Evolutionary conservation across 2,113 vertebrate species (phyloP).

Genomic region (Epinephelus cyanopodus): DNA sequence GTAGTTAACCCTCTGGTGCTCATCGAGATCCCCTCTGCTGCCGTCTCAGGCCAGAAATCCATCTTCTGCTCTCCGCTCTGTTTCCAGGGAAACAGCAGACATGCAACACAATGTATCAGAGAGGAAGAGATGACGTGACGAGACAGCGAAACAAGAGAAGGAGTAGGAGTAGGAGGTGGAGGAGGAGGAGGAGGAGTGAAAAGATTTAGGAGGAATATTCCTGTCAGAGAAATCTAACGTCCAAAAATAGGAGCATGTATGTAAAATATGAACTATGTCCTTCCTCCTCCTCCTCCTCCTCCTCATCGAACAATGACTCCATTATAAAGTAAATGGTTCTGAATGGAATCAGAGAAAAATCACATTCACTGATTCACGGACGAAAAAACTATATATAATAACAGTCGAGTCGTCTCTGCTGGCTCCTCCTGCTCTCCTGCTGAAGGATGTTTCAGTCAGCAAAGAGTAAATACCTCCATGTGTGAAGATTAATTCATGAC

Average conservation of each 20-base stretch:
- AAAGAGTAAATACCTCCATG: too few species aligned
- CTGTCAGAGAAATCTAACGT: slow-evolving; percentile 25
- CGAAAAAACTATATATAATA: too few species aligned
- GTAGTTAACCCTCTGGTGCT: not conserved
- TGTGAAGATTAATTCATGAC: too few species aligned
- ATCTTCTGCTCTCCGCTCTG: slow-evolving; percentile 47
- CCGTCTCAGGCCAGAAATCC: slow-evolving; percentile 36
- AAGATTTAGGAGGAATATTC: slow-evolving; percentile 26
- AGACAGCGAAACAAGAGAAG: slow-evolving; percentile 38
- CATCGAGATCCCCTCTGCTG: slow-evolving; percentile 6
- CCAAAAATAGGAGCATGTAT: slow-evolving; percentile 39
- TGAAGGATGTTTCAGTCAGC: too few species aligned
- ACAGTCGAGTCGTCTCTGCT: too few species aligned
- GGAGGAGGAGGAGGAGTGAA: not conserved
- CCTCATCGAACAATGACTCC: not conserved
- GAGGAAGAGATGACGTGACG: slow-evolving; percentile 32
- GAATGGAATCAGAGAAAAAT: not conserved
- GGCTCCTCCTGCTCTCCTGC: too few species aligned
- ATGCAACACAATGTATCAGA: slow-evolving; percentile 44
- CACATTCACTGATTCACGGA: not conserved
- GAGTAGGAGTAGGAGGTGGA: slow-evolving; percentile 21
- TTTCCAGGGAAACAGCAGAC: slow-evolving; percentile 75
- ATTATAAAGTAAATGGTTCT: not conserved
- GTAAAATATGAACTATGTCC: not conserved
- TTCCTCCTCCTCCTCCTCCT: not conserved